phyloP scores from a whole-genome alignment of 2,797 vertebrate species.

The Australoheros facetus region DNA sequence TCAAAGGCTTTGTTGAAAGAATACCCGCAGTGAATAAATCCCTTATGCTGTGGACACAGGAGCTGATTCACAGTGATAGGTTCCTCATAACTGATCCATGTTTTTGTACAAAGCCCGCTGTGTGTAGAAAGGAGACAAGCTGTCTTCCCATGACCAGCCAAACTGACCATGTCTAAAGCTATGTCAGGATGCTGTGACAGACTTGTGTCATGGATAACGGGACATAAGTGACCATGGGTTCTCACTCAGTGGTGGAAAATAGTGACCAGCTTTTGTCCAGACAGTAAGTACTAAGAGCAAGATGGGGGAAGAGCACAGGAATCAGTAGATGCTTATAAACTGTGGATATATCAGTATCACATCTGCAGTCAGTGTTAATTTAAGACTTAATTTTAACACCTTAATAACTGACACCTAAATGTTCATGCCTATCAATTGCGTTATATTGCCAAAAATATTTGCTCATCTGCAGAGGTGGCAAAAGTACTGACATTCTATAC shows the following conservation, averaged over 20 bases:
- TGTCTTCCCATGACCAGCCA: slow-evolving; percentile 72
- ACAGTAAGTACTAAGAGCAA: not conserved
- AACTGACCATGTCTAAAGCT: slow-evolving; percentile 62
- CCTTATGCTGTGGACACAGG: slow-evolving; percentile 75
- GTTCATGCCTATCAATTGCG: no score
- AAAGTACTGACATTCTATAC: no score
- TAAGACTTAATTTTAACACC: no score
- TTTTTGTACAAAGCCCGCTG: slow-evolving; percentile 66
- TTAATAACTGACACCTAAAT: no score
- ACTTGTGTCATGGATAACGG: slow-evolving; percentile 66
- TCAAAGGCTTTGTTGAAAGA: slow-evolving; percentile 70
- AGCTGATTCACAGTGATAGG: slow-evolving; percentile 70
- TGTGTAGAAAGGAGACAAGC: slow-evolving; percentile 61
- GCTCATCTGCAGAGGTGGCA: no score
- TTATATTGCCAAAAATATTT: no score
- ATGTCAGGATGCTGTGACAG: slow-evolving; percentile 53
- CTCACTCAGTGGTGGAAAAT: slow-evolving; percentile 38
- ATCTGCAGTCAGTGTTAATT: no score
- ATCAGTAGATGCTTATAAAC: not conserved
- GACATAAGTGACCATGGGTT: slow-evolving; percentile 52
- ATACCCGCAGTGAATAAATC: slow-evolving; percentile 64
- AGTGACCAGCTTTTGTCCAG: slow-evolving; percentile 49
- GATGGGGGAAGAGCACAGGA: not conserved
- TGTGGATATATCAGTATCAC: not conserved
- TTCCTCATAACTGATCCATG: slow-evolving; percentile 60